These are phyloP conservation scores for Drosophila putrida DNA, from an alignment of 2,888 invertebrate genomes.

Conservation along the genomic window DNA sequence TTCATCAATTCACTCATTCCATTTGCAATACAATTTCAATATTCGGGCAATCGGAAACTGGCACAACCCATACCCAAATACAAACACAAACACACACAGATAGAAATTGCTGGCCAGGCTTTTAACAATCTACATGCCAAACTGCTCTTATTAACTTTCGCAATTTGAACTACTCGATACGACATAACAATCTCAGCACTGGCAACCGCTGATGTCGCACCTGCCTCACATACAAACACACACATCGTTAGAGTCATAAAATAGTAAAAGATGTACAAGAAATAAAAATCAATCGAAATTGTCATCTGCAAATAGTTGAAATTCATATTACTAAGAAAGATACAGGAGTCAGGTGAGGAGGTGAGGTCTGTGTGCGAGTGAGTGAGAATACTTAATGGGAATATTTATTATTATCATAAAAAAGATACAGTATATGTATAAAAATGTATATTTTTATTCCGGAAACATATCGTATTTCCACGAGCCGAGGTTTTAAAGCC, in stretches of 20 bases:
- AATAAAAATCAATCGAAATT: neutral
- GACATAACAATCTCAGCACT: slow-evolving; percentile 12
- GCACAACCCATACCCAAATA: slow-evolving; percentile 3
- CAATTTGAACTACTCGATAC: slow-evolving; percentile 19
- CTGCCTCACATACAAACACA: slow-evolving; percentile 5
- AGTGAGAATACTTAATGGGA: no score
- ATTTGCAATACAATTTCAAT: slow-evolving; percentile 36
- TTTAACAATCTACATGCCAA: slow-evolving; percentile 37
- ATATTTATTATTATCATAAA: no score
- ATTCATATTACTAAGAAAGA: no score
- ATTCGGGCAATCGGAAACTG: slow-evolving; percentile 27
- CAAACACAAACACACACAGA: slow-evolving; percentile 10
- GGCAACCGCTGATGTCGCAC: slow-evolving; percentile 7
- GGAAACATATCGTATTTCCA: no score
- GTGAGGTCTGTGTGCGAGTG: no score
- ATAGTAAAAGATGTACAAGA: slow-evolving; percentile 19
- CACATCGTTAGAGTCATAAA: slow-evolving; percentile 26
- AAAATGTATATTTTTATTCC: no score
- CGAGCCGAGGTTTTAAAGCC: no score
- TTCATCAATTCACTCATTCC: slow-evolving; percentile 20
- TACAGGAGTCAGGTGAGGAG: no score
- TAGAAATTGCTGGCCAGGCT: slow-evolving; percentile 6
- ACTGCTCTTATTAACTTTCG: slow-evolving; percentile 33
- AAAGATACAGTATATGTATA: no score
- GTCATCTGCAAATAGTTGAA: no score